These are phyloP conservation scores for Parochlus steinenii DNA, from an alignment of 2,888 invertebrate species.

Conservation along the genomic window DNA sequence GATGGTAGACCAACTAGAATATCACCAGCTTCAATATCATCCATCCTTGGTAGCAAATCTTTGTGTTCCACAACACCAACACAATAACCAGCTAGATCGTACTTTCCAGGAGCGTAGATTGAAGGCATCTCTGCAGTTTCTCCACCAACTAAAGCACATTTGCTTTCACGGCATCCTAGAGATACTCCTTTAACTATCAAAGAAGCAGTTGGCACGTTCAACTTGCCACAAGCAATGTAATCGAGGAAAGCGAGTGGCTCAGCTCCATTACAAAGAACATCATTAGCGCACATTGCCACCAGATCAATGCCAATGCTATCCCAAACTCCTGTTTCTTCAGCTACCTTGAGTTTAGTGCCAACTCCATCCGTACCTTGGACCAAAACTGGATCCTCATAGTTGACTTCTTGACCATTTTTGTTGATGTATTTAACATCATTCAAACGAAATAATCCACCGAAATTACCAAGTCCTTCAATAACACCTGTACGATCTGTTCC, in stretches of 20 bases:
- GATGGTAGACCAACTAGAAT: slow-evolving; percentile 74
- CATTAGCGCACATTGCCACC: slow-evolving; percentile 97
- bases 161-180: slow-evolving; percentile 70
- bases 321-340: slow-evolving; percentile 60
- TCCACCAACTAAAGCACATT: slow-evolving; percentile 80
- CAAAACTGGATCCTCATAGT: slow-evolving; percentile 62
- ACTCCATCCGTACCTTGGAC: slow-evolving; percentile 95
- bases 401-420: slow-evolving; percentile 22
- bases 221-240: slow-evolving; percentile 83
- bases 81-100: slow-evolving; percentile 91
- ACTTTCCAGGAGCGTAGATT: slow-evolving; percentile 73
- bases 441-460: slow-evolving; percentile 83
- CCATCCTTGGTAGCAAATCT: slow-evolving; percentile 46
- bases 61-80: slow-evolving; percentile 79
- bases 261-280: slow-evolving; percentile 87
- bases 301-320: slow-evolving; percentile 83
- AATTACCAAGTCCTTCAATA: slow-evolving; percentile 73
- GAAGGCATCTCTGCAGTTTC: slow-evolving; percentile 98
- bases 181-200: slow-evolving; percentile 74
- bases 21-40: slow-evolving; percentile 55
- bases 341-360: slow-evolving; percentile 89
- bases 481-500: slow-evolving; percentile 65
- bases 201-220: slow-evolving; percentile 60
- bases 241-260: slow-evolving; percentile 93
- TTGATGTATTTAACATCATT: slow-evolving; percentile 39